Percentiles rank a stretch among this genome's conserved stretches.
phyloP scores from a whole-genome alignment of 2,113 vertebrate species.

The Hypocryptadius cinnamomeus region DNA sequence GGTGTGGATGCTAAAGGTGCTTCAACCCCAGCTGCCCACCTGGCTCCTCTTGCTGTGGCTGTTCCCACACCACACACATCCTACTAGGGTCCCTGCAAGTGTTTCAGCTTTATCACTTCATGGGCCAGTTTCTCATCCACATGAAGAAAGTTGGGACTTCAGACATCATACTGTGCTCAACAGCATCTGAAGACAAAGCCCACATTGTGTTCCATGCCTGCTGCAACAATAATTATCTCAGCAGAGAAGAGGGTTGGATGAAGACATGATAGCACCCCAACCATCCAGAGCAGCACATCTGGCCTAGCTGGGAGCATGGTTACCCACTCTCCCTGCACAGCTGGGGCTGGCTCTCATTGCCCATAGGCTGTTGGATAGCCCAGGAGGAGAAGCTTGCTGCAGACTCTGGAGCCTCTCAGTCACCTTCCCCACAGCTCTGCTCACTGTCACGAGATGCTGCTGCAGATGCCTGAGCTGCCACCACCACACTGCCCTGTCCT shows the following conservation, averaged over 20 bases:
- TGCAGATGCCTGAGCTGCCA: neutral
- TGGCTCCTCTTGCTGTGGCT: neutral
- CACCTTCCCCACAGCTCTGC: neutral
- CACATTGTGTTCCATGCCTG: neutral
- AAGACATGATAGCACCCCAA: neutral
- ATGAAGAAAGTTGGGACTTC: neutral
- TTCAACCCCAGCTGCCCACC: neutral
- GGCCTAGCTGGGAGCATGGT: neutral
- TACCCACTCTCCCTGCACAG: neutral
- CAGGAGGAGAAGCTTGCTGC: neutral
- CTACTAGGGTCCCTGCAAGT: neutral
- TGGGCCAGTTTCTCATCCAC: neutral
- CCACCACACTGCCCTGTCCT: neutral
- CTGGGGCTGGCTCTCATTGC: neutral
- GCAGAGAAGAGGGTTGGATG: neutral
- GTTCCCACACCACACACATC: neutral
- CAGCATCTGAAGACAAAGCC: neutral
- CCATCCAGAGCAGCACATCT: neutral
- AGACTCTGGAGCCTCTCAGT: neutral
- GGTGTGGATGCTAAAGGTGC: neutral
- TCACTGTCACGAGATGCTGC: neutral
- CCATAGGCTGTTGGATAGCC: neutral
- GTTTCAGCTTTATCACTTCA: neutral
- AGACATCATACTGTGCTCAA: neutral
- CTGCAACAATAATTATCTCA: neutral